phyloP scores from a whole-genome alignment of 2,888 invertebrate genomes.

The Stomorhina lunata region DNA sequence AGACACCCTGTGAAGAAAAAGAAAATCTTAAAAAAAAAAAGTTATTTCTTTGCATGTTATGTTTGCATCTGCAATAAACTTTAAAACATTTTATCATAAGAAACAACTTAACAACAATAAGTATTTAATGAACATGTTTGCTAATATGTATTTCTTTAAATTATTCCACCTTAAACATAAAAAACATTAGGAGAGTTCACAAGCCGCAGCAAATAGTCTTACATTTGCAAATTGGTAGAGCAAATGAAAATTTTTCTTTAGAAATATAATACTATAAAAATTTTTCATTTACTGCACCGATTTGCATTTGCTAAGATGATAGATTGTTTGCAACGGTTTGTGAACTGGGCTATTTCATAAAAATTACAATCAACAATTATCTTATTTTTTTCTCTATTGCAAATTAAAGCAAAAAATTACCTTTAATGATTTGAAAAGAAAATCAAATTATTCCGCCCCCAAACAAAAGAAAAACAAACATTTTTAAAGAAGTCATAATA shows the following conservation, averaged over 20 bases:
- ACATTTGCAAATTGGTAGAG: no score
- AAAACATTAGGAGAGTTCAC: not conserved
- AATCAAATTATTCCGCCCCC: constrained; percentile 37
- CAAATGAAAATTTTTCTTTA: no score
- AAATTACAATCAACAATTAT: constrained; percentile 19
- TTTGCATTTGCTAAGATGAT: no score
- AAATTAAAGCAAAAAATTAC: constrained; percentile 14
- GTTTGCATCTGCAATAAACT: not conserved
- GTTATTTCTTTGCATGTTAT: not conserved
- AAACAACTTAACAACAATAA: constrained; percentile 34
- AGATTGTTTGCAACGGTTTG: no score
- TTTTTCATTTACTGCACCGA: no score
- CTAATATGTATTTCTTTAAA: constrained; percentile 40
- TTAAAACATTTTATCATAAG: not conserved
- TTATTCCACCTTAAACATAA: constrained; percentile 33
- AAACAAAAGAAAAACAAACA: constrained; percentile 4
- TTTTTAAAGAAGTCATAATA: not conserved
- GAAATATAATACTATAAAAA: no score
- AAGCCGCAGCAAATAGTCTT: no score
- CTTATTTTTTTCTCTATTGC: constrained; percentile 9
- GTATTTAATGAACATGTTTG: constrained; percentile 51
- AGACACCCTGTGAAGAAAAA: no score
- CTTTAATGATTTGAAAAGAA: not conserved
- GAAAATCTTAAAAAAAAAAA: no score
- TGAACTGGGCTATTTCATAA: no score